Conservation (phyloP, 2,888 invertebrate species). For the Rhorus exstirpatorius region DNA sequence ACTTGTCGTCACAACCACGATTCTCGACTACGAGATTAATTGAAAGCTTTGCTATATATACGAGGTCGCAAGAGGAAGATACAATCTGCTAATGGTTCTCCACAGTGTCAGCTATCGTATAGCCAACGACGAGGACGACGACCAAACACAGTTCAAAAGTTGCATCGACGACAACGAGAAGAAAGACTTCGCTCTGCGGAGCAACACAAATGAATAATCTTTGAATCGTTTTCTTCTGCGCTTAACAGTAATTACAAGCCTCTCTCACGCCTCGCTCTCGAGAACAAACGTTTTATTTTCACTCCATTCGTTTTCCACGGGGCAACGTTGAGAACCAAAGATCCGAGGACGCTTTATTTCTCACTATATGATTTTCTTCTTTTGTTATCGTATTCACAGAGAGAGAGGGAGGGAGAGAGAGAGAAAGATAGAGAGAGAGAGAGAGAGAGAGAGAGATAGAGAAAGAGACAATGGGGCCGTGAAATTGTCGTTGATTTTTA, state of each 20-base stretch:
- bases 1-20: constrained; percentile 71
- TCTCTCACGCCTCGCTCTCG: constrained; percentile 20
- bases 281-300: constrained; percentile 58
- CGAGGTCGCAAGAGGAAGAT: constrained; percentile 75
- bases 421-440: too few species aligned
- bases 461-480: background rate
- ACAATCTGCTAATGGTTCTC: constrained; percentile 83
- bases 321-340: constrained; percentile 32
- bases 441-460: background rate
- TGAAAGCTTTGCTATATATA: constrained; percentile 70
- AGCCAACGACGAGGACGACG: constrained; percentile 69
- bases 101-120: constrained; percentile 73
- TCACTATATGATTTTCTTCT: background rate
- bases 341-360: constrained; percentile 1
- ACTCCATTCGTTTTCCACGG: constrained; percentile 38
- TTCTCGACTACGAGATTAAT: constrained; percentile 74
- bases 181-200: background rate
- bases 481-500: constrained; percentile 33
- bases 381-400: background rate
- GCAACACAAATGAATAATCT: constrained; percentile 56
- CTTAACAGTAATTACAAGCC: constrained; percentile 64
- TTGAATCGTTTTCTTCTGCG: constrained; percentile 51
- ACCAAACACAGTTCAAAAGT: constrained; percentile 38
- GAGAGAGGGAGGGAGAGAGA: background rate
- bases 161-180: constrained; percentile 42